These are phyloP conservation scores for Pantala flavescens DNA, from an alignment of 1,140 invertebrate genomes.

Conservation along the genomic window DNA sequence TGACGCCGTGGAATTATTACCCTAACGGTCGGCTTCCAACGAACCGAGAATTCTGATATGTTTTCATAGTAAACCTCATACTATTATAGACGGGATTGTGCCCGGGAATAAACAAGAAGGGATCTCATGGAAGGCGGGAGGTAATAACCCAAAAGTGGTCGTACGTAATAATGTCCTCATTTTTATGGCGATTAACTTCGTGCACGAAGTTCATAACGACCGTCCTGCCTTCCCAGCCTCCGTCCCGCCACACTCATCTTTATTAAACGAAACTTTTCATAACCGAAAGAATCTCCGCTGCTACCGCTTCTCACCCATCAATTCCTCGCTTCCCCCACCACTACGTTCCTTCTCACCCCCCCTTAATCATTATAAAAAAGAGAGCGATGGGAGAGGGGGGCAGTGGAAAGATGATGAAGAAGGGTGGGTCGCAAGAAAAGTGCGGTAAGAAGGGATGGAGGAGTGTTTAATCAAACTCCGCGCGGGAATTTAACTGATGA, in stretches of 20 bases:
- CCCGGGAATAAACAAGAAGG: too few relatives aligned
- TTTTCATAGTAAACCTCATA: too few relatives aligned
- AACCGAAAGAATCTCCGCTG: background rate
- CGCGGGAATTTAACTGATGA: too few relatives aligned
- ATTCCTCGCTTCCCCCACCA: background rate
- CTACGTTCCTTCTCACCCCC: background rate
- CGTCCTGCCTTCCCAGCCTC: background rate
- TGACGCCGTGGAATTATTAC: too few relatives aligned
- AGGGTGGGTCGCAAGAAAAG: background rate
- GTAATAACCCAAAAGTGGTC: background rate
- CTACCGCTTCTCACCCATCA: slow-evolving; percentile 3
- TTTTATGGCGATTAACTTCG: slow-evolving; percentile 2
- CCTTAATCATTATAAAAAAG: slow-evolving; percentile 8
- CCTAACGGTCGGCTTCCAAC: too few relatives aligned
- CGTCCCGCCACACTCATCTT: background rate
- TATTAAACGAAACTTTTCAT: slow-evolving; percentile 10
- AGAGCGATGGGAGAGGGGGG: background rate
- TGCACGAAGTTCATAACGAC: slow-evolving; percentile 4
- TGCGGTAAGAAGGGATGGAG: background rate
- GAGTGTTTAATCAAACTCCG: background rate
- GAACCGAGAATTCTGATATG: too few relatives aligned
- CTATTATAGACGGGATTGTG: too few relatives aligned
- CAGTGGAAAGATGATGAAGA: background rate
- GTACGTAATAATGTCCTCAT: background rate
- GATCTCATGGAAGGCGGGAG: too few relatives aligned